Evolutionary conservation across 2,888 invertebrate genomes (phyloP), one percentile per base, ranked within the genome.

Genomic region (Fragum sueziense): DNA sequence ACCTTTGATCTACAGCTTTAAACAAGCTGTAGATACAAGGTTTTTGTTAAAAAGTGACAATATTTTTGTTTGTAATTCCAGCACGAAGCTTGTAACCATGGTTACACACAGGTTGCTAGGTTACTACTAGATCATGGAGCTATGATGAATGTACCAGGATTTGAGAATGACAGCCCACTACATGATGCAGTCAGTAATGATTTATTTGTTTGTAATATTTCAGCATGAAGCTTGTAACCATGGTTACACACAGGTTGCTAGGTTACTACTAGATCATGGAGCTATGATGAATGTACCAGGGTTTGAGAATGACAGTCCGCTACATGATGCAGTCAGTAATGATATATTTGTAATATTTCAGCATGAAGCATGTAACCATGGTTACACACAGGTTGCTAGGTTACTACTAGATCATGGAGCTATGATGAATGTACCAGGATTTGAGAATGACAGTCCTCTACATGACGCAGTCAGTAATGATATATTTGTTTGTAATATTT

Each of bases 311-410:
- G 95, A 95, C 87, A 96, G 95, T 17, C 95, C 96, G 0, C 92
- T 96, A 47, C 96, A 96, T 81, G 96, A 96, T 90, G 96, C 96
- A 2, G 94, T 95, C 0, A 87, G 94, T 61, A 94, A 93, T 70
- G 93, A 94, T 37, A 92, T 94, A 61, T 94, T 22, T 94, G 95
- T 77, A 95, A 95, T 57, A 57, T 27, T 78, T 62, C 87, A 95
- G 92, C 96, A 96, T 91, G 96, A 96, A 93, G 95, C 94, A 0
- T 95, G 95, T 14, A 95, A 94, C 90, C 95, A 94, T 86, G 95
- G 95, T 0, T 92, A 93, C 70, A 88, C 94, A 0, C 94, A 95
- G 65, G 93, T 96, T 51, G 95, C 95, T 0, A 91, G 93, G 69
- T 76, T 95, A 41, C 92, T 96, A 51, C 89, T 96, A 70, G 94